Conservation (phyloP, 1,140 invertebrate species). For the Scaptodrosophila lebanonensis region DNA sequence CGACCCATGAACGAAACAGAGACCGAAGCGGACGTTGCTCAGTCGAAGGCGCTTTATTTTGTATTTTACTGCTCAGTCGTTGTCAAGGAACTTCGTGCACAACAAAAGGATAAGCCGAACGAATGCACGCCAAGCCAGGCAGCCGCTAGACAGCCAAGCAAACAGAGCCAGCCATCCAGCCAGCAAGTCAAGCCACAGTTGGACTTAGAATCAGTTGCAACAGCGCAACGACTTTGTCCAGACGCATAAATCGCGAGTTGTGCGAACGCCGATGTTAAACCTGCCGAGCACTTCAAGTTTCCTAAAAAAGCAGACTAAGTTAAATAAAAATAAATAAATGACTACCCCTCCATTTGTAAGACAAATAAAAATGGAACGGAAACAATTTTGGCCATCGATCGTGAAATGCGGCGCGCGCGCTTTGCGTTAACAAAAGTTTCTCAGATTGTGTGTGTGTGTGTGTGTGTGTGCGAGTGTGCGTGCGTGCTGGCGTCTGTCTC, state of each 20-base stretch:
- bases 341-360: too few relatives aligned
- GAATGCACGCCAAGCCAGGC: slow-evolving; percentile 47
- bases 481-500: slow-evolving; percentile 14
- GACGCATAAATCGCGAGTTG: slow-evolving; percentile 48
- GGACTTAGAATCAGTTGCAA: slow-evolving; percentile 67
- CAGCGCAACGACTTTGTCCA: slow-evolving; percentile 62
- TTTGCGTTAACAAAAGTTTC: slow-evolving; percentile 9
- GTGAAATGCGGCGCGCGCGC: slow-evolving; percentile 5
- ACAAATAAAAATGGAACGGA: not conserved
- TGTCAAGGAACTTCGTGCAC: slow-evolving; percentile 64
- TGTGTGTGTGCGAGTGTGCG: slow-evolving; percentile 3
- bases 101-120: slow-evolving; percentile 69
- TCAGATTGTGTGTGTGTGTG: slow-evolving; percentile 28
- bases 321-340: slow-evolving; percentile 10
- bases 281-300: too few relatives aligned
- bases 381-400: slow-evolving; percentile 62
- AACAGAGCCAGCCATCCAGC: slow-evolving; percentile 29
- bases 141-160: slow-evolving; percentile 16
- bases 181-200: slow-evolving; percentile 52
- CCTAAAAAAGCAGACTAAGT: slow-evolving; percentile 17
- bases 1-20: not conserved
- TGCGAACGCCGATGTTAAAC: too few relatives aligned
- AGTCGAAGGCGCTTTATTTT: slow-evolving; percentile 35
- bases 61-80: slow-evolving; percentile 30
- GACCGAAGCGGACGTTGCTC: slow-evolving; percentile 22